Conservation (phyloP, 1,140 invertebrate genomes). For the Cephus cinctus region DNA sequence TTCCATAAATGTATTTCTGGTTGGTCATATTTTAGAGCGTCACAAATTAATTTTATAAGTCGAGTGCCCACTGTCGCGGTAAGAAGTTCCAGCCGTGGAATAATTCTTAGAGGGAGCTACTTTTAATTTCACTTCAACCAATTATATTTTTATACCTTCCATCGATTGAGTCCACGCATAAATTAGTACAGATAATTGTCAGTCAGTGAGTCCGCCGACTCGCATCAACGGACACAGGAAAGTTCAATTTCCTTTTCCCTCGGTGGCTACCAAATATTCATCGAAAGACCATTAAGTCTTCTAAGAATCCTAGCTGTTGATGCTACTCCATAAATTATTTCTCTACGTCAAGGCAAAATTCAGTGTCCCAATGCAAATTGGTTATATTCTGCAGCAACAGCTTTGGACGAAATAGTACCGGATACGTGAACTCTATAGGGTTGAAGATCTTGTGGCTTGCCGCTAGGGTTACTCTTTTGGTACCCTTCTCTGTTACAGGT, state of each 20-base stretch:
- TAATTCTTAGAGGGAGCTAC: constrained; percentile 36
- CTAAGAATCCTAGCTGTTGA: background rate
- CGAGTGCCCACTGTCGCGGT: constrained; percentile 36
- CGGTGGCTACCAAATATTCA: background rate
- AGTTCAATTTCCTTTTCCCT: background rate
- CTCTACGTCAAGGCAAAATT: constrained; percentile 4
- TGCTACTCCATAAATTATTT: constrained; percentile 9
- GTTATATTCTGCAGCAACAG: constrained; percentile 18
- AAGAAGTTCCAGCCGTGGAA: constrained; percentile 41
- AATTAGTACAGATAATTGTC: constrained; percentile 4
- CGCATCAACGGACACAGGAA: constrained; percentile 10
- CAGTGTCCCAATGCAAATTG: constrained; percentile 22
- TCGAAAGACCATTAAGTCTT: constrained; percentile 4
- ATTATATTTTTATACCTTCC: constrained; percentile 12
- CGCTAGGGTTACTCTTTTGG: constrained; percentile 26
- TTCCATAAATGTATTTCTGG: constrained; percentile 18
- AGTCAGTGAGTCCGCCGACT: background rate
- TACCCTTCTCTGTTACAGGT: background rate
- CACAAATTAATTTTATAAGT: constrained; percentile 18
- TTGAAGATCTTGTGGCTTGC: constrained; percentile 27
- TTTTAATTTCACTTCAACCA: constrained; percentile 36
- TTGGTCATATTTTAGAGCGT: constrained; percentile 6
- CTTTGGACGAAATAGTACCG: constrained; percentile 19
- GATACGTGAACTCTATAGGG: constrained; percentile 26
- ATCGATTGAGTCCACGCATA: constrained; percentile 14